Conservation (phyloP, 2,797 vertebrate genomes). For the Myripristis murdjan region DNA sequence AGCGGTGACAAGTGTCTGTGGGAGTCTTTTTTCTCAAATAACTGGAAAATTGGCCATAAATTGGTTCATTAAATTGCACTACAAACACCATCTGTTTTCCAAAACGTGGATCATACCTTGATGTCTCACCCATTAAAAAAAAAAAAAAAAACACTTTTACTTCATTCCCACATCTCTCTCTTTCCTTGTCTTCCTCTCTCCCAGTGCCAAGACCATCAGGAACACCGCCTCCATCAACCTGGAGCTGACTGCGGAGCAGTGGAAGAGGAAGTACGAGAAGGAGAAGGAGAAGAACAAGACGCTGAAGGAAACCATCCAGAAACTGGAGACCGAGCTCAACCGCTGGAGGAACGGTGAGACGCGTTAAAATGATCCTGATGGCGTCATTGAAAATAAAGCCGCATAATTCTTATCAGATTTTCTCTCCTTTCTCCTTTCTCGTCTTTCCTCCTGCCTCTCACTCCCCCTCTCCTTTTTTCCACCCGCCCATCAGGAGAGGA, state of each 20-base stretch:
- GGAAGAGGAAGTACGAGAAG: conserved; percentile 98
- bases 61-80: background rate
- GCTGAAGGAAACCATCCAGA: conserved; percentile 94
- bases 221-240: conserved; percentile 97
- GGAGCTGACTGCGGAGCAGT: conserved; percentile 97
- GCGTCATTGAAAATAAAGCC: background rate
- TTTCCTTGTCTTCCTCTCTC: background rate
- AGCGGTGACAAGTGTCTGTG: background rate
- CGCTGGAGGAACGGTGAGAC: conserved; percentile 94
- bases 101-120: too few species aligned
- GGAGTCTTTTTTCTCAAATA: background rate
- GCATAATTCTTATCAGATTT: background rate
- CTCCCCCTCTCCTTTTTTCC: background rate
- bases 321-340: conserved; percentile 94
- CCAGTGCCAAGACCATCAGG: conserved; percentile 95
- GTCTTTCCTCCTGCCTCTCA: background rate
- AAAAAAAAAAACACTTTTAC: background rate
- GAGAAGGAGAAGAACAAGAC: conserved; percentile 98
- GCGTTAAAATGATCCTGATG: background rate
- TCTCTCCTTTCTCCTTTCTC: background rate
- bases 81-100: too few species aligned
- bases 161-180: background rate
- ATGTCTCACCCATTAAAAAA: too few species aligned
- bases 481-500: conserved; percentile 86
- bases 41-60: too few species aligned